These are phyloP conservation scores for Trematocara macrostoma DNA, from an alignment of 2,113 vertebrate species.

Conservation along the genomic window DNA sequence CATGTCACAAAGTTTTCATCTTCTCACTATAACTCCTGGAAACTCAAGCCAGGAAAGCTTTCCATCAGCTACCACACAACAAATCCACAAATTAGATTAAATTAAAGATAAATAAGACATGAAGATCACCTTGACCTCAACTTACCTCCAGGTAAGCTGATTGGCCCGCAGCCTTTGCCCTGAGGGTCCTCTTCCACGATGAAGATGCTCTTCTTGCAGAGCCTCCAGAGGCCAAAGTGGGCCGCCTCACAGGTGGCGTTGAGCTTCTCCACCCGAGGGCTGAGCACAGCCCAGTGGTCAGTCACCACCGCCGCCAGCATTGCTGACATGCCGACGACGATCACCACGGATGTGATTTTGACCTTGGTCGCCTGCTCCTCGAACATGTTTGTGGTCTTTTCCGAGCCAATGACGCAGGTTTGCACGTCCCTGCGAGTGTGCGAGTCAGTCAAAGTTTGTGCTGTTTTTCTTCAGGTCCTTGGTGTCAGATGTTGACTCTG, in stretches of 20 bases:
- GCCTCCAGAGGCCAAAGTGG: conserved; percentile 93
- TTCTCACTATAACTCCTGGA: background rate
- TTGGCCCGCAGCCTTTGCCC: conserved; percentile 80
- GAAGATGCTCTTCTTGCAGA: conserved; percentile 83
- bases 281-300: conserved; percentile 94
- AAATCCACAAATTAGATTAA: background rate
- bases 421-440: background rate
- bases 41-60: background rate
- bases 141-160: conserved; percentile 88
- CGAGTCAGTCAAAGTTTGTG: background rate
- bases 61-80: background rate
- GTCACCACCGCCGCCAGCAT: conserved; percentile 85
- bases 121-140: background rate
- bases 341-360: conserved; percentile 80
- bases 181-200: conserved; percentile 65
- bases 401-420: background rate
- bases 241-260: conserved; percentile 85
- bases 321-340: conserved; percentile 81
- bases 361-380: conserved; percentile 81
- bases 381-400: conserved; percentile 68
- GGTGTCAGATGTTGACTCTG: background rate
- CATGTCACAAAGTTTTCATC: background rate
- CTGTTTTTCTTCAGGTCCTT: background rate
- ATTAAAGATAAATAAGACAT: background rate
- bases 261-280: conserved; percentile 76